Base-by-base conservation (phyloP, 2,797 vertebrate species). In the Spinus pinus region DNA sequence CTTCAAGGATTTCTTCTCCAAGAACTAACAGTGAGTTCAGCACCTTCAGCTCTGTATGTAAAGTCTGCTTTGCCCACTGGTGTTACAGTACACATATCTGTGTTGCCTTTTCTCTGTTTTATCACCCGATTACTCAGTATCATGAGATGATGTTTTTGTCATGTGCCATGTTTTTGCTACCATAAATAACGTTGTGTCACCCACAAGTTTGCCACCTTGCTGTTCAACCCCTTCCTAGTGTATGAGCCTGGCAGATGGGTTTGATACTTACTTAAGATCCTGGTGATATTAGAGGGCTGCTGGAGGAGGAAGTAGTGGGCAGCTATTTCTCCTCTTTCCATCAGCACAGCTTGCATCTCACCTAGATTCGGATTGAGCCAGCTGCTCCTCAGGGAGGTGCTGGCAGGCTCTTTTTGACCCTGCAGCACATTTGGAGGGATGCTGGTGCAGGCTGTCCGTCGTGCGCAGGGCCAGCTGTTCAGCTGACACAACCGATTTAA, bases 191-290 rank as follows among this genome's bases (percentile, higher is more conserved):
- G 0, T 54, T 2, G 1, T 60, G 35, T 86, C 73, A 86, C 73
- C 65, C 73, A 74, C 73, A 86, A 83, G 70, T 91, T 86, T 96
- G 66, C 72, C 66, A 58, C 84, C 94, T 81, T 94, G 61, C 50
- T 74, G 28, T 86, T 90, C 65, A 65, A 27, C 31, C 46, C 19
- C 23, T 61, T 91, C 31, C 61, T 65, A 24, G 35, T 9, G 27
- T 64, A n/a, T 7, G 15, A 75, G 64, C 71, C 49, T 72, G 49
- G 39, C 77, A 84, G 81, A 86, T 23, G n/a, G 70, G 71, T 72
- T 86, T 81, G 79, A 37, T 81, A 66, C 21, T 71, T 81, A 25
- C 47, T 51, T 37, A 74, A 88, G 84, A 81, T 71, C 13, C 35
- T 78, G 30, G 33, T 24, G 84, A 86, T 93, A 91, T 41, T 7